phyloP scores from a whole-genome alignment of 2,113 vertebrate species.

The Ivindomyrus marchei region DNA sequence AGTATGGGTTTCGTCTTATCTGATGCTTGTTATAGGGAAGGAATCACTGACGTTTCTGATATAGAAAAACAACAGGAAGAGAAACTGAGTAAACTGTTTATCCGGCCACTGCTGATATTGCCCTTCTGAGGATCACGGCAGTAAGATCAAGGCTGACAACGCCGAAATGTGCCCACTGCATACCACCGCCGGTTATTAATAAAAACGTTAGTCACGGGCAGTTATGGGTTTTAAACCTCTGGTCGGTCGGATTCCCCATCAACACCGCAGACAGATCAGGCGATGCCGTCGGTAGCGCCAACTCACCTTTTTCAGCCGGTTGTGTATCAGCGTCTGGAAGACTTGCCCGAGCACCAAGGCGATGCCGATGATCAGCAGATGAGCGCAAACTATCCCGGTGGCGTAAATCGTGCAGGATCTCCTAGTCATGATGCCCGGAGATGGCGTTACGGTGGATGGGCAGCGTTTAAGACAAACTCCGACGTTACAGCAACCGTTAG shows the following conservation, averaged over 20 bases:
- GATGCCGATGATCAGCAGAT: slow-evolving; percentile 66
- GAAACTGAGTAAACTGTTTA: neutral
- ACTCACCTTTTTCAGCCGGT: slow-evolving; percentile 63
- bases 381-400: slow-evolving; percentile 64
- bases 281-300: neutral
- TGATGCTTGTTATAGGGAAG: neutral
- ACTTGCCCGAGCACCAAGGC: slow-evolving; percentile 66
- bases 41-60: neutral
- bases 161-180: neutral
- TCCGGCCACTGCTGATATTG: neutral
- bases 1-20: neutral
- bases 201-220: neutral
- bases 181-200: neutral
- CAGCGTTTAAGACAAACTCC: neutral
- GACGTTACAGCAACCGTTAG: neutral
- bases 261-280: neutral
- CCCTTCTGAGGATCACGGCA: neutral
- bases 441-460: neutral
- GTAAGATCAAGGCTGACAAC: neutral
- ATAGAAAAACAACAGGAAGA: neutral
- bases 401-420: slow-evolving; percentile 69
- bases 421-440: slow-evolving; percentile 52
- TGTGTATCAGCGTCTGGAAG: slow-evolving; percentile 67
- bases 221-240: neutral
- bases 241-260: neutral